Evolutionary conservation across 2,888 invertebrate genomes (phyloP).

Genomic region (Entomobrya proxima): DNA sequence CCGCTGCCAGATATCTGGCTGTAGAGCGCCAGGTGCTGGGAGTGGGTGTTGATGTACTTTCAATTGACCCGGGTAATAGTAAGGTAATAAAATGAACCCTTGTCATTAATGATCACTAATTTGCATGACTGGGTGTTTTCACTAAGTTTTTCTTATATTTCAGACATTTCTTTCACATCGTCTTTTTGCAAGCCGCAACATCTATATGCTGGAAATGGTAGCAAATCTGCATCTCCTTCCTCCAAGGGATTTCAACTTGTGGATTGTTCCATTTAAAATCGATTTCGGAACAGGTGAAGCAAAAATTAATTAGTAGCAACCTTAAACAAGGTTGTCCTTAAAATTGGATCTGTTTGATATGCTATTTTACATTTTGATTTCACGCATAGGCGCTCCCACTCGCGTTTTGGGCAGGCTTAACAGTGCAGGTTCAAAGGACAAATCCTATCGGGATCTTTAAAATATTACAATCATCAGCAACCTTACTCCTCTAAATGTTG

Average conservation of each 20-base stretch:
- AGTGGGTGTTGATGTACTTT: constrained; percentile 72
- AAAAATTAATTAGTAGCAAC: no score
- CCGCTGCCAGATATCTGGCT: constrained; percentile 67
- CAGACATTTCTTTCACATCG: constrained; percentile 56
- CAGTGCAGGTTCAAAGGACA: not conserved
- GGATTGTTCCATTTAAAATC: constrained; percentile 73
- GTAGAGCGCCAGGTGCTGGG: constrained; percentile 70
- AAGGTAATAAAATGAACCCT: constrained; percentile 51
- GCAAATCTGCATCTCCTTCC: constrained; percentile 72
- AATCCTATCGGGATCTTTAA: constrained; percentile 20
- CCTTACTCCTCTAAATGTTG: no score
- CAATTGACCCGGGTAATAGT: constrained; percentile 70
- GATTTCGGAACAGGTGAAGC: constrained; percentile 69
- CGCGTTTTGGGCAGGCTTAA: constrained; percentile 62
- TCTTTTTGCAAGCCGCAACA: constrained; percentile 56
- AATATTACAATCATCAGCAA: no score
- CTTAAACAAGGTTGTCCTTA: no score
- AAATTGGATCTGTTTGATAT: no score
- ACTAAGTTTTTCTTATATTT: not conserved
- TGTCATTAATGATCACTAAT: not conserved
- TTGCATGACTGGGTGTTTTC: not conserved
- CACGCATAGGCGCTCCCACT: constrained; percentile 67
- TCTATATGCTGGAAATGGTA: constrained; percentile 73
- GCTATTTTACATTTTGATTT: no score
- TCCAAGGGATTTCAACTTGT: constrained; percentile 65